Base-by-base conservation (phyloP, 1,140 invertebrate genomes). In the Steinernema khuongi region DNA sequence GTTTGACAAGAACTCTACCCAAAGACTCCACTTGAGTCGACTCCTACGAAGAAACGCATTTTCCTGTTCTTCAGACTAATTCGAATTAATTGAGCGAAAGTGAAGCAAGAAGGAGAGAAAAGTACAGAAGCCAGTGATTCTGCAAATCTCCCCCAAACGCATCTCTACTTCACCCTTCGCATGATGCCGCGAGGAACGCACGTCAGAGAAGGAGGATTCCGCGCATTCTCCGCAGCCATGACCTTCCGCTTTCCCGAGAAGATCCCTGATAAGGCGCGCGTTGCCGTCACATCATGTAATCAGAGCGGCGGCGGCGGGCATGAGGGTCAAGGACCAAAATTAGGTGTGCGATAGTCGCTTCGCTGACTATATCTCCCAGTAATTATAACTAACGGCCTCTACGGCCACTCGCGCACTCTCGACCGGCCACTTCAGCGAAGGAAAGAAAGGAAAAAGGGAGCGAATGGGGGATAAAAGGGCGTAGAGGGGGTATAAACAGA, bases 241-340 rank as follows among this genome's bases (percentile, higher is more conserved):
- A 60, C 50, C 50, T 60, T 60, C 26, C 50, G 50, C 50, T 60
- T 22, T 60, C 26, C 50, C 11, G 14, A 60, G 50, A 22, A 60
- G 50, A 60, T 60, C 22, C 50, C 50, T 60, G 50, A 60, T 60
- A 60, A 60, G 50, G 26, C 14, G 50, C 26, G 11, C 50, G 26
- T 60, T 22, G 50, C 14, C 50, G 50, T 60, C 50, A 26, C 50
- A 60, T 60, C 50, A 60, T 60, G 50, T 60, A 60, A 60, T 60
- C 50, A 60, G 50, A 60, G 50, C 50, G 50, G 50, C 50, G 36
- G 7, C 36, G 50, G 22, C 26, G 14, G 50, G 50, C 50, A 60
- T 60, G 50, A 60, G 50, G 50, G 50, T 60, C 50, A 60, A 60
- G 50, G 50, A 60, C 50, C 50, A 22, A 60, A 60, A 60, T 60